phyloP scores from a whole-genome alignment of 2,113 vertebrate genomes.

The Tyrannus savana region DNA sequence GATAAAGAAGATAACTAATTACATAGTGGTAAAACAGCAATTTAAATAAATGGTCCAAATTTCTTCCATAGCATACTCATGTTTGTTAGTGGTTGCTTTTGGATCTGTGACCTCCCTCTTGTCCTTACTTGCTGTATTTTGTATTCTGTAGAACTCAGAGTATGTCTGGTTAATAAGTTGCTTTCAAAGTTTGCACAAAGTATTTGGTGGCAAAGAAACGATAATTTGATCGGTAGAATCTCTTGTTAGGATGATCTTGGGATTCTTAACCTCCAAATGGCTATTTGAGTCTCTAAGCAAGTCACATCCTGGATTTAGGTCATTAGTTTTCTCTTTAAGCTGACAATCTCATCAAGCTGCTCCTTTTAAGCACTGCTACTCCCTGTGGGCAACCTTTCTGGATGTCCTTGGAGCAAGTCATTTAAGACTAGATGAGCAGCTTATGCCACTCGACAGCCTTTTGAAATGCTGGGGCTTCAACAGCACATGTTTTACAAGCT shows the following conservation, averaged over 20 bases:
- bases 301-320: slow-evolving; percentile 20
- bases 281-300: slow-evolving; percentile 1
- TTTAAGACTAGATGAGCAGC: background rate
- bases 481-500: background rate
- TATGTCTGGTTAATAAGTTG: background rate
- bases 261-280: background rate
- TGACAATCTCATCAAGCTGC: slow-evolving; percentile 30
- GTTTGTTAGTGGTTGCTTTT: background rate
- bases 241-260: background rate
- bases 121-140: background rate
- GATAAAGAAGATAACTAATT: background rate
- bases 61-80: background rate
- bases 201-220: background rate
- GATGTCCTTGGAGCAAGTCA: slow-evolving; percentile 2
- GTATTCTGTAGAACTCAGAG: background rate
- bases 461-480: background rate
- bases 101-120: background rate
- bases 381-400: slow-evolving; percentile 3
- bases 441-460: background rate
- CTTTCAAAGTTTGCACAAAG: background rate
- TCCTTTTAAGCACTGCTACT: background rate
- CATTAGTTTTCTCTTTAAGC: slow-evolving; percentile 39
- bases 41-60: background rate
- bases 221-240: background rate
- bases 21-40: background rate